Percentiles rank a stretch among this genome's conserved stretches.
phyloP scores from a whole-genome alignment of 2,888 invertebrate species.

The Dendrolimus houi region DNA sequence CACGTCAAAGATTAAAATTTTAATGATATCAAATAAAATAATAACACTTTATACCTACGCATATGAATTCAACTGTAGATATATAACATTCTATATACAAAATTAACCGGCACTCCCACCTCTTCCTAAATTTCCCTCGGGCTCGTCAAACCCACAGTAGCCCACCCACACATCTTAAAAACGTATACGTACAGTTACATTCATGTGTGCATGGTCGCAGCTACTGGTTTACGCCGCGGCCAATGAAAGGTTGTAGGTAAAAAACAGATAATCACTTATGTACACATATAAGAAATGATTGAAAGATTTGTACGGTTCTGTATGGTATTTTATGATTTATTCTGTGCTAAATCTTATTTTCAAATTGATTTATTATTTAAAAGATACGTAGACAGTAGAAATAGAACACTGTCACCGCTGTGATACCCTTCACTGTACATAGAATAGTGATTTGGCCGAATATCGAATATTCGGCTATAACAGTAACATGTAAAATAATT shows the following conservation, averaged over 20 bases:
- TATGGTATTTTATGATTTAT: neutral
- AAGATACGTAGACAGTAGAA: too few relatives aligned
- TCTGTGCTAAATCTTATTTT: too few relatives aligned
- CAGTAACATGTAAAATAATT: too few relatives aligned
- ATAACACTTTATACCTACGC: too few relatives aligned
- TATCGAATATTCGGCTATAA: too few relatives aligned
- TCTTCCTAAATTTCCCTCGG: neutral
- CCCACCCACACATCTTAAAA: constrained; percentile 17
- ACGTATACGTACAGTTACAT: constrained; percentile 13
- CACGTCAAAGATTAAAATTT: neutral
- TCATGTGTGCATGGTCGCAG: constrained; percentile 32
- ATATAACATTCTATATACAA: neutral
- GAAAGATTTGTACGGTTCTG: constrained; percentile 1
- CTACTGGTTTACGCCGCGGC: constrained; percentile 72
- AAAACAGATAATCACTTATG: constrained; percentile 16
- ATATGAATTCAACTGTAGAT: neutral
- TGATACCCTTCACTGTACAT: too few relatives aligned
- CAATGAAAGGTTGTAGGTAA: constrained; percentile 40
- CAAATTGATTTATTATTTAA: too few relatives aligned
- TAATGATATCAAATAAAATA: too few relatives aligned
- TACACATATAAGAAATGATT: constrained; percentile 22
- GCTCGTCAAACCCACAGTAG: constrained; percentile 29
- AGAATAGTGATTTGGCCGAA: too few relatives aligned
- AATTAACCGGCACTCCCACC: neutral
- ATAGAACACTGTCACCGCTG: too few relatives aligned